phyloP scores from a whole-genome alignment of 2,797 vertebrate species.

The Hoplostethus mediterraneus region DNA sequence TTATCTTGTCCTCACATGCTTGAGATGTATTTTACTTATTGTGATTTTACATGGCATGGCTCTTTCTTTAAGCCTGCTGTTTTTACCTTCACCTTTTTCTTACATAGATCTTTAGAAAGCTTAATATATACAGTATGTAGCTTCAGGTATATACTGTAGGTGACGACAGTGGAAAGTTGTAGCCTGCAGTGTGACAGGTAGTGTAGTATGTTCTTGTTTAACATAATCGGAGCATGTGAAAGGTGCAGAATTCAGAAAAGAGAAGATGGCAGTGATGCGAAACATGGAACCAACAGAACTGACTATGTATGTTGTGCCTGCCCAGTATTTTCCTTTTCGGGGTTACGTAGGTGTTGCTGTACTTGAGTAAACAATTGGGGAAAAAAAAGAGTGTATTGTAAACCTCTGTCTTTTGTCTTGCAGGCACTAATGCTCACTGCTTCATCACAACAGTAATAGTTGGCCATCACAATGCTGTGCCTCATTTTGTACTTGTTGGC shows the following conservation, averaged over 20 bases:
- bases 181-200: not conserved
- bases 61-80: not conserved
- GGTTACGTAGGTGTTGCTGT: not conserved
- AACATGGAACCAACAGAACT: not conserved
- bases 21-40: not conserved
- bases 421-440: slow-evolving; percentile 64
- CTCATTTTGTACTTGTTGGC: slow-evolving; percentile 59
- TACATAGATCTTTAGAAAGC: not conserved
- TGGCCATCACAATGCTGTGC: not conserved
- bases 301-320: not conserved
- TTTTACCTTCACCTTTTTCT: not conserved
- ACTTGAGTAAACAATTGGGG: not conserved
- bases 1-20: slow-evolving; percentile 1
- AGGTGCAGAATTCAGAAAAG: not conserved
- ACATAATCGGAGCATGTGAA: not conserved
- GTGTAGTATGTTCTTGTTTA: not conserved
- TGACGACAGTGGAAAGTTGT: not conserved
- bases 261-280: not conserved
- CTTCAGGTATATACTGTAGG: not conserved
- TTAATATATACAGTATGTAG: not conserved
- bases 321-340: not conserved
- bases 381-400: slow-evolving; percentile 1
- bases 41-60: not conserved
- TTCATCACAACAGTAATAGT: not conserved
- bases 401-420: slow-evolving; percentile 57